Conservation (phyloP, 2,888 invertebrate species). For the Synergus umbraculus region DNA sequence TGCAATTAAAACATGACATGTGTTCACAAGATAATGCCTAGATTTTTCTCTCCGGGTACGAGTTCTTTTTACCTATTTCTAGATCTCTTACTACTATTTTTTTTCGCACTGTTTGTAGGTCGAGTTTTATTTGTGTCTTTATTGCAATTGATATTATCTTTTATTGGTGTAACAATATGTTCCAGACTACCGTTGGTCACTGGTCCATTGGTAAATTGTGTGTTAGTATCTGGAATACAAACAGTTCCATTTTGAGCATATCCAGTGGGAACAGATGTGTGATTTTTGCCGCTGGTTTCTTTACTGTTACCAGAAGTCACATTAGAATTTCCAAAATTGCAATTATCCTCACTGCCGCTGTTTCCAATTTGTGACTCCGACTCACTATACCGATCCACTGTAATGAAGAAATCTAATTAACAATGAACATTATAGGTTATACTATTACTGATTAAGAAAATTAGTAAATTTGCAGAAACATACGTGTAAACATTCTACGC, state of each 20-base stretch:
- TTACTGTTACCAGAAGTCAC: slow-evolving; percentile 71
- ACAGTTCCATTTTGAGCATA: slow-evolving; percentile 73
- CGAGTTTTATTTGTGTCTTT: slow-evolving; percentile 77
- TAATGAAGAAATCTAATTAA: slow-evolving; percentile 70
- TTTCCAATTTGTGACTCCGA: slow-evolving; percentile 88
- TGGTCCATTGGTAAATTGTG: slow-evolving; percentile 72
- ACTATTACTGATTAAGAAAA: too few species aligned
- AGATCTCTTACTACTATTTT: slow-evolving; percentile 89
- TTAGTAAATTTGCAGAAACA: too few species aligned
- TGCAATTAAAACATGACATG: too few species aligned
- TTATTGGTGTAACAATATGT: slow-evolving; percentile 82
- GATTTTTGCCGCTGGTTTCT: slow-evolving; percentile 75
- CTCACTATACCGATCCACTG: slow-evolving; percentile 91
- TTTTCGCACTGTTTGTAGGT: slow-evolving; percentile 82
- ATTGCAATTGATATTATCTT: slow-evolving; percentile 73
- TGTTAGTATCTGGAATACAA: slow-evolving; percentile 66
- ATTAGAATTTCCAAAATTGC: slow-evolving; percentile 73
- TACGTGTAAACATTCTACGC: too few species aligned
- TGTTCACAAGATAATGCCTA: too few species aligned
- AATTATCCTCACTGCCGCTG: slow-evolving; percentile 80
- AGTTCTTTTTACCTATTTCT: slow-evolving; percentile 84
- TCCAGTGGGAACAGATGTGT: slow-evolving; percentile 69
- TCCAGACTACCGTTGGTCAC: slow-evolving; percentile 80
- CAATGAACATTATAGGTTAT: neutral
- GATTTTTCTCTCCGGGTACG: too few species aligned